Evolutionary conservation across 2,888 invertebrate genomes (phyloP), one percentile per base, ranked within the genome.

Genomic region (Julus scanicus): DNA sequence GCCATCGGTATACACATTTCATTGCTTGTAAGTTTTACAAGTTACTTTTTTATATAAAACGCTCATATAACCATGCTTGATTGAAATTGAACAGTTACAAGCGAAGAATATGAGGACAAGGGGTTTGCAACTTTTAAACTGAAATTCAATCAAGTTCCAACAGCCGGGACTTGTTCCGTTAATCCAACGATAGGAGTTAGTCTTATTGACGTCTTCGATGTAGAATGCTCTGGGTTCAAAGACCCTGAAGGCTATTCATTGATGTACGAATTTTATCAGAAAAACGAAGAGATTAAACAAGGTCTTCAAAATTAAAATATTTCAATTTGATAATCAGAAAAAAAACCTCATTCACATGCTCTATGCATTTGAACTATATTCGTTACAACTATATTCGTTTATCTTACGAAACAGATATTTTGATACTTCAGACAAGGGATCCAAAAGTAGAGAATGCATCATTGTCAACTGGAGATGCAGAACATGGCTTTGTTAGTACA

Each of bases 191-290:
- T 9, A 57, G 86, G 86, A 20, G 39, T 86, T 29, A 86, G 86
- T 57, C 57, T 86, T 17, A 37, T 86, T 13, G 29, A 86, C 8
- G 13, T 15, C 8, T 86, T 86, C 29, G 9, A 17, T 37, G 57
- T 86, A 4, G 53, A 57, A 37, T 86, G 86, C 37, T 15, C n/a
- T 37, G 57, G 53, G 13, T 86, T 86, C 53, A 17, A 53, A 53
- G 86, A 86, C 15, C n/a, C n/a, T n/a, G 86, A 86, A 48, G 86
- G 57, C 37, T 4, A 4, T 1, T 57, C 86, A 11, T 11, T 86
- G n/a, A 9, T 15, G 57, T 86, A 86, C 57, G 86, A 86, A 57
- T 53, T 86, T 86, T 86, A 86, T 86, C 86, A 86, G 13, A n/a
- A 20, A 49, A 57, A 49, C 6, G 86, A 53, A 40, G 86, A 86